These are phyloP conservation scores for Lamellibrachia satsuma DNA, from an alignment of 2,888 invertebrate genomes.

Conservation along the genomic window DNA sequence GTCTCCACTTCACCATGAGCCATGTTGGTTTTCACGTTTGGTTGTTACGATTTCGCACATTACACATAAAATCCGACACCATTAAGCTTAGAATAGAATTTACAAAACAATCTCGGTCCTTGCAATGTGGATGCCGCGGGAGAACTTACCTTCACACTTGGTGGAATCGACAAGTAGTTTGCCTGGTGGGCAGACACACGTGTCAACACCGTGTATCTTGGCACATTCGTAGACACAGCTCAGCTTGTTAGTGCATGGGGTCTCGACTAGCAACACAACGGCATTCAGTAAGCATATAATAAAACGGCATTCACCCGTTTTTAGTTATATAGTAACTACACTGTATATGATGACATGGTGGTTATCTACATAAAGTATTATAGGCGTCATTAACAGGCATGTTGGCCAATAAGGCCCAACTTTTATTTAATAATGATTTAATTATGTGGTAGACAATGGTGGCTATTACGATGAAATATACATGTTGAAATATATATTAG, in stretches of 20 bases:
- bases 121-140: neutral
- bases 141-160: neutral
- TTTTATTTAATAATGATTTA: no score
- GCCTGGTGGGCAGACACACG: conserved; percentile 4
- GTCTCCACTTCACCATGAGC: neutral
- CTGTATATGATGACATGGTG: neutral
- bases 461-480: no score
- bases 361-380: neutral
- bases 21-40: neutral
- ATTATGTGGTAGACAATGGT: no score
- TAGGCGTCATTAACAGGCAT: no score
- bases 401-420: no score
- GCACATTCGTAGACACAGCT: neutral
- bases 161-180: neutral
- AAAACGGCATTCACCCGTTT: neutral
- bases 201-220: neutral
- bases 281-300: neutral
- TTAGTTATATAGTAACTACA: no score
- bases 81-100: neutral
- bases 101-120: neutral
- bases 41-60: neutral
- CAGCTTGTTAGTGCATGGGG: neutral
- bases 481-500: neutral
- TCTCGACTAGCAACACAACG: neutral
- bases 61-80: neutral